Base-by-base conservation (phyloP, 2,113 vertebrate genomes). In the Onychorhynchus coronatus region DNA sequence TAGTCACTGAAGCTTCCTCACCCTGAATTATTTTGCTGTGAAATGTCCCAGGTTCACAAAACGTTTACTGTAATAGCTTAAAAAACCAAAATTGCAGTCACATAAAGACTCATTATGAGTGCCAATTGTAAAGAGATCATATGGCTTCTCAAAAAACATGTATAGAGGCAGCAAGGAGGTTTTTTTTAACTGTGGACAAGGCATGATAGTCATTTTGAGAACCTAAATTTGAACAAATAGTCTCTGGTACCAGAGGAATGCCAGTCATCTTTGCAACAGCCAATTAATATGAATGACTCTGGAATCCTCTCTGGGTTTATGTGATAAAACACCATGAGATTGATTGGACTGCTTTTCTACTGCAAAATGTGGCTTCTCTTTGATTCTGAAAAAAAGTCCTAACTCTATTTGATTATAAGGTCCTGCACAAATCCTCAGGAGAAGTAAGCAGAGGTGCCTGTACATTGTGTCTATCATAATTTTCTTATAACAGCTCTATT, bases 371-470 rank as follows among this genome's bases (percentile, higher is more conserved):
- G 85, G 46, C 81, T 96, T 76, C 67, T 35, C 65, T 97, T 97
- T 97, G 93, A 96, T 97, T 97, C 94, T 94, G 68, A 47, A 90
- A 58, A 58, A 89, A 91, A 94, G 93, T 96, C 82, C 79, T 63
- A 21, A 63, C 83, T 92, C 75, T 65, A 53, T 84, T 90, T 96
- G 83, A 97, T 97, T 96, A 74, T 84, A 74, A 90, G 73, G 70
- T 92, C 87, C 95, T 83, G 74, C 77, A 47, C 63, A 95, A 97
- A 96, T 97, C 88, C 93, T 94, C 81, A 39, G 2, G 81, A 93
- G 93, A 95, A 88, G 93, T 95, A 93, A 87, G 95, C 86, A 96
- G 76, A 98, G 70, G 66, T 97, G 80, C 87, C 93, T 79, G 90
- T 90, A 65, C 3, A 10, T 52, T 46, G 58, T 55, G 71, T 62